Conservation (phyloP, 1,140 invertebrate species). For the Uloborus diversus region DNA sequence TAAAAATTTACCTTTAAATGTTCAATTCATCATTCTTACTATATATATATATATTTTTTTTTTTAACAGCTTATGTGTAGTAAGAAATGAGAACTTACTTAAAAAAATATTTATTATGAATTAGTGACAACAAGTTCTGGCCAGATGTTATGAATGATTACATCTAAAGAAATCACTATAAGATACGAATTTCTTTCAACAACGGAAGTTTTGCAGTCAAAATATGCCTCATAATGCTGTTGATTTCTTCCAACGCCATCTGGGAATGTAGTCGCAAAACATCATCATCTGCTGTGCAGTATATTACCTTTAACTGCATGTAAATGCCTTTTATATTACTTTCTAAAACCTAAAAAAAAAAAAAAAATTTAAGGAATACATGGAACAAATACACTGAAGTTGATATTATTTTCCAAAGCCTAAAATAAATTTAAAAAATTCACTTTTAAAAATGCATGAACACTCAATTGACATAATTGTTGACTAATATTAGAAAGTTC, state of each 20-base stretch:
- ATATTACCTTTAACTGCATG: slow-evolving; percentile 73
- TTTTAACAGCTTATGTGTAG: no score
- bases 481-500: no score
- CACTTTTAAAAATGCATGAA: no score
- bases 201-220: slow-evolving; percentile 71
- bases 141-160: no score
- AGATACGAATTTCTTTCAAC: slow-evolving; percentile 71
- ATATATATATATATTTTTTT: no score
- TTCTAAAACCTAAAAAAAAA: slow-evolving; percentile 70
- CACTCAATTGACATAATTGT: no score
- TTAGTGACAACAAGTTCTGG: no score
- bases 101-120: no score
- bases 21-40: no score
- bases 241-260: slow-evolving; percentile 79
- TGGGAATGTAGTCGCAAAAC: slow-evolving; percentile 77
- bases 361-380: neutral
- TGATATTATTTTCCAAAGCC: neutral
- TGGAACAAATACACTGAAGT: neutral
- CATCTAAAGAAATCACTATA: slow-evolving; percentile 23
- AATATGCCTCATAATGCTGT: slow-evolving; percentile 74
- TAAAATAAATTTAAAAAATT: slow-evolving; percentile 4
- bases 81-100: no score
- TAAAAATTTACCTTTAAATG: no score
- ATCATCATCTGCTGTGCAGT: slow-evolving; percentile 74
- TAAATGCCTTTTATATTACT: slow-evolving; percentile 76